Percentiles rank a stretch among this genome's conserved stretches.
These are phyloP conservation scores for Cantharis flavilabris DNA, from an alignment of 2,888 invertebrate species.

Conservation along the genomic window DNA sequence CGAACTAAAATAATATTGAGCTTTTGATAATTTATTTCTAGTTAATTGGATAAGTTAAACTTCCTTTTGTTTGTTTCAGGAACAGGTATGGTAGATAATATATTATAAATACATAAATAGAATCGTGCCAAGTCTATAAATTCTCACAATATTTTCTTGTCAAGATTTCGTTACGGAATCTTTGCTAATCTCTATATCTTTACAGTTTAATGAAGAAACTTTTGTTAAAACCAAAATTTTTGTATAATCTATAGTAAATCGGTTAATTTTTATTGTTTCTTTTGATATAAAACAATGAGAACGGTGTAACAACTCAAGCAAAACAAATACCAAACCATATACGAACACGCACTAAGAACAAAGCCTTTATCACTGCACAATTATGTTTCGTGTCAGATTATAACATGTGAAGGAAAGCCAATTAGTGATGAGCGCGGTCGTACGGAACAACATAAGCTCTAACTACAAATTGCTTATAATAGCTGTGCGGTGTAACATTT, in stretches of 20 bases:
- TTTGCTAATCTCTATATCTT: conserved; percentile 12
- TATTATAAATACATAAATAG: background rate
- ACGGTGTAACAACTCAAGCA: conserved; percentile 26
- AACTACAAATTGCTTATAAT: conserved; percentile 40
- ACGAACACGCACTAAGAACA: conserved; percentile 44
- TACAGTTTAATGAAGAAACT: conserved; percentile 12
- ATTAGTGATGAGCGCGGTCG: conserved; percentile 53
- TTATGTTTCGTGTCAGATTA: conserved; percentile 55
- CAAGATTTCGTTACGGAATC: conserved; percentile 9
- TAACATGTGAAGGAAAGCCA: conserved; percentile 55
- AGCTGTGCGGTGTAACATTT: conserved; percentile 40
- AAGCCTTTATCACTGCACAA: conserved; percentile 54
- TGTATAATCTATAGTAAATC: conserved; percentile 6
- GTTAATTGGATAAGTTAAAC: background rate
- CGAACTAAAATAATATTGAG: background rate
- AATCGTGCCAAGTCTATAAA: conserved; percentile 3
- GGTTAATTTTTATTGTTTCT: conserved; percentile 16
- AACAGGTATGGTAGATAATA: background rate
- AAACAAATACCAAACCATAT: conserved; percentile 28
- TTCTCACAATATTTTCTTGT: conserved; percentile 5
- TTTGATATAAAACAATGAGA: conserved; percentile 17
- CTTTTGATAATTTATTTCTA: background rate
- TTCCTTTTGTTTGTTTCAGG: background rate
- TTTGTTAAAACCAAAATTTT: conserved; percentile 18
- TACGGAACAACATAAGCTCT: conserved; percentile 49